Evolutionary conservation across 2,888 invertebrate species (phyloP).

Genomic region (Drosophila mimetica): DNA sequence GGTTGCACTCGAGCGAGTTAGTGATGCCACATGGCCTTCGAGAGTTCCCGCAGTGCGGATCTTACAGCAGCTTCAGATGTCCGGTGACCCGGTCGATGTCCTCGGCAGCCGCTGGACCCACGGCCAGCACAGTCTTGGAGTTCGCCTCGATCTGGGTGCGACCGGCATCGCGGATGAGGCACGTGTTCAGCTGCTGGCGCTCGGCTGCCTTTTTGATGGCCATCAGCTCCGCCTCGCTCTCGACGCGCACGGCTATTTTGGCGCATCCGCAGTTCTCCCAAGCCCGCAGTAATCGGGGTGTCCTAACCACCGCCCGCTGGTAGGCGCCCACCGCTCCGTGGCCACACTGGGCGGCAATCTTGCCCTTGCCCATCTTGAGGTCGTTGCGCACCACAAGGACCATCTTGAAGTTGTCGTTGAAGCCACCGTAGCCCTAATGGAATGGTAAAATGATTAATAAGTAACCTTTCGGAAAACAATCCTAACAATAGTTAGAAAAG

Average conservation of each 20-base stretch:
- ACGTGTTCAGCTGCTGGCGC: slow-evolving; percentile 88
- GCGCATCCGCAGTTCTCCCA: slow-evolving; percentile 91
- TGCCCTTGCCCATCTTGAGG: slow-evolving; percentile 97
- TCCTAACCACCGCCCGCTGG: slow-evolving; percentile 87
- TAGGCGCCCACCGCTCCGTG: slow-evolving; percentile 96
- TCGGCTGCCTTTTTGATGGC: slow-evolving; percentile 89
- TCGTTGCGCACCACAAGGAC: slow-evolving; percentile 95
- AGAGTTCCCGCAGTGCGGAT: slow-evolving; percentile 15
- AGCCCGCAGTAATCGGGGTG: slow-evolving; percentile 86
- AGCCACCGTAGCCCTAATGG: slow-evolving; percentile 64
- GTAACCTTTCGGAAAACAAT: no score
- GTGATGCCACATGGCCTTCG: slow-evolving; percentile 33
- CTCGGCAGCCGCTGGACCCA: slow-evolving; percentile 94
- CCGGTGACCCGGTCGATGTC: slow-evolving; percentile 93
- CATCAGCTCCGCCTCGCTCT: slow-evolving; percentile 90
- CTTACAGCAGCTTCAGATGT: slow-evolving; percentile 92
- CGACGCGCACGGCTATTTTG: slow-evolving; percentile 93
- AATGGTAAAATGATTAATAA: no score
- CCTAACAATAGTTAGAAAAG: no score
- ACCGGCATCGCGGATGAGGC: slow-evolving; percentile 94
- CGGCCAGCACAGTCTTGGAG: slow-evolving; percentile 94
- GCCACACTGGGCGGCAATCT: slow-evolving; percentile 96
- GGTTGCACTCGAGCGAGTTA: slow-evolving; percentile 18
- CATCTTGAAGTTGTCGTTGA: slow-evolving; percentile 89
- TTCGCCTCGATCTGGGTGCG: slow-evolving; percentile 96